Evolutionary conservation across 2,888 invertebrate genomes (phyloP), one percentile per base, ranked within the genome.

Genomic region (Drosophila kanekoi): DNA sequence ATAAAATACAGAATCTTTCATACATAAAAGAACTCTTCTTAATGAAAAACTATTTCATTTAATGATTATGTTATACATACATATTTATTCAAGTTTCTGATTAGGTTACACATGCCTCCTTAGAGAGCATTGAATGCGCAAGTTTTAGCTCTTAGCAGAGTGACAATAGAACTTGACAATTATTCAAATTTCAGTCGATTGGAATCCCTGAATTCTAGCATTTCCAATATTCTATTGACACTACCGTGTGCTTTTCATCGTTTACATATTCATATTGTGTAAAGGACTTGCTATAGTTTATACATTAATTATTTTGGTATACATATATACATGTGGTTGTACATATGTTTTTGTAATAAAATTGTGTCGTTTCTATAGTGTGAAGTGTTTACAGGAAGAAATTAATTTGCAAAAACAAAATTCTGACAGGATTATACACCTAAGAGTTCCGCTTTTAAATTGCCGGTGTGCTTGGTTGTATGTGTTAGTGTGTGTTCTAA

Each of bases 41-140:
- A 51, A 32, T 28, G 4, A 59, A 40, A 40, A 43, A 5, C 8
- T 5, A 18, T 9, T 48, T 40, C 16, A 32, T 48, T 49, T 32
- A 37, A 64, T 44, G 71, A 58, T 77, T 63, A 67, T 84, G 70
- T 71, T 79, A 54, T 74, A 80, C 70, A 82, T 80, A 78, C 62
- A 76, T 75, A 69, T 82, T 78, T 80, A 82, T 71, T 80, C 60
- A 53, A 35, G 20, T 65, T 67, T 61, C 53, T 44, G 58, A 64
- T 78, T 59, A 62, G 60, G 68, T 81, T 70, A 77, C 71, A 84
- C 66, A 81, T 66, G 59, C 68, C 61, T 73, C 45, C 35, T 14
- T 64, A 49, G 62, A 41, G 41, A 65, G 60, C 71, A 67, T 62
- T 70, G 61, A 57, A 73, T 77, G 62, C 73, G 57, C 59, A 71